Percentiles rank a stretch among this genome's conserved stretches.
Conservation (phyloP, 2,888 invertebrate species). For the Eilema griseolum region DNA sequence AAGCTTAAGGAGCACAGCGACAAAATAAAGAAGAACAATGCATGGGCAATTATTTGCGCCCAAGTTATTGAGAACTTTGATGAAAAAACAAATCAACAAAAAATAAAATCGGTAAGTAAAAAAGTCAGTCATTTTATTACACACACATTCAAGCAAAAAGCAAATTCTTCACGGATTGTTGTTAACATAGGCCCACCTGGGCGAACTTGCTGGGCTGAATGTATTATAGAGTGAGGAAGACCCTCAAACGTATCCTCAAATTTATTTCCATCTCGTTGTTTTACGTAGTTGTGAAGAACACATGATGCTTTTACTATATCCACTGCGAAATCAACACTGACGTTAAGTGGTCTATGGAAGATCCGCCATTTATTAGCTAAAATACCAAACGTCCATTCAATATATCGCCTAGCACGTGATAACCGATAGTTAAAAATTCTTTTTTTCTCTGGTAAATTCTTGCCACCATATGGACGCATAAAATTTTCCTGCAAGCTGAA, state of each 20-base stretch:
- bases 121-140: slow-evolving; percentile 6
- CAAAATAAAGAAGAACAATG: slow-evolving; percentile 47
- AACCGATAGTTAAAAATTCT: too few relatives aligned
- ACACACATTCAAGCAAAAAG: slow-evolving; percentile 43
- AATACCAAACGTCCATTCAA: too few relatives aligned
- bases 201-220: slow-evolving; percentile 42
- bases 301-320: too few relatives aligned
- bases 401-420: too few relatives aligned
- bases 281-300: too few relatives aligned
- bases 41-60: slow-evolving; percentile 48
- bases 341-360: too few relatives aligned
- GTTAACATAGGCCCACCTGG: slow-evolving; percentile 48
- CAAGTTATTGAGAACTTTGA: slow-evolving; percentile 46
- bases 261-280: slow-evolving; percentile 17
- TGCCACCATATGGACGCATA: too few relatives aligned
- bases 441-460: too few relatives aligned
- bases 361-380: too few relatives aligned
- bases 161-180: slow-evolving; percentile 46
- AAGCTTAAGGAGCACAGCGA: slow-evolving; percentile 44
- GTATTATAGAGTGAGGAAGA: slow-evolving; percentile 42
- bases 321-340: too few relatives aligned
- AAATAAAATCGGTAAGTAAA: slow-evolving; percentile 24
- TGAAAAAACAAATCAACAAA: slow-evolving; percentile 38
- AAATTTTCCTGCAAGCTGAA: too few relatives aligned
- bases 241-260: slow-evolving; percentile 29